Base-by-base conservation (phyloP, 2,888 invertebrate genomes). In the Dorcus hopei region DNA sequence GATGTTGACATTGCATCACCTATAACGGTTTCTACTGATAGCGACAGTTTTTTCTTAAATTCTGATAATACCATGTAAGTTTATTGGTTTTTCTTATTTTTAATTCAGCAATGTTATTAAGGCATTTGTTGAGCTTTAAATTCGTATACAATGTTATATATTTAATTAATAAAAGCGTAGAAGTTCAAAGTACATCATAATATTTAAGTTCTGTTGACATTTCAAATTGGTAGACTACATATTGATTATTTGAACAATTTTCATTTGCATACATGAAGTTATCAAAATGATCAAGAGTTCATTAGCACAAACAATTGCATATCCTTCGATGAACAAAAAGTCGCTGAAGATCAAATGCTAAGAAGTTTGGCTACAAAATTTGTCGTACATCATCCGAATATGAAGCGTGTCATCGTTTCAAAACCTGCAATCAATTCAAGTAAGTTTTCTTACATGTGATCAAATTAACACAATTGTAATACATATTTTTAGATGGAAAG, bases 21-120 rank as follows among this genome's bases (percentile, higher is more conserved):
- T 3, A 68, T 70, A 57, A 78, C 79, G 63, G 75, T 73, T 55
- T 80, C 85, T 59, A 89, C 89, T 0, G 90, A 90, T 73, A 89
- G 88, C 69, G 90, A 89, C 51, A 55, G 51, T 9, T 57, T 61
- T 9, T 62, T 57, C 54, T 51, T 60, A 16, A 58, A 57, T 38
- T 61, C 59, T 16, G 64, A 64, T 50, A 65, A 57, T 26, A 62
- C 63, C 39, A 59, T 61, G 65, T 63, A 59, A 59, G 57, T 48
- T 26, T 43, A 23, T 33, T 50, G 43, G 2, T 11, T 50, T 38
- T 23, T 1, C 38, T 33, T 38, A 38, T 23, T 38, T 50, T 11
- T 14, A 39, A 11, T 11, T 41, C n/a, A 41, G 9, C 4, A 41
- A 41, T 9, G 41, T 4, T 11, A 40, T 40, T 9, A 40, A n/a